A percentile compares a stretch with the other conserved stretches of the same genome.
phyloP scores from a whole-genome alignment of 1,140 invertebrate genomes.

The Listronotus bonariensis region DNA sequence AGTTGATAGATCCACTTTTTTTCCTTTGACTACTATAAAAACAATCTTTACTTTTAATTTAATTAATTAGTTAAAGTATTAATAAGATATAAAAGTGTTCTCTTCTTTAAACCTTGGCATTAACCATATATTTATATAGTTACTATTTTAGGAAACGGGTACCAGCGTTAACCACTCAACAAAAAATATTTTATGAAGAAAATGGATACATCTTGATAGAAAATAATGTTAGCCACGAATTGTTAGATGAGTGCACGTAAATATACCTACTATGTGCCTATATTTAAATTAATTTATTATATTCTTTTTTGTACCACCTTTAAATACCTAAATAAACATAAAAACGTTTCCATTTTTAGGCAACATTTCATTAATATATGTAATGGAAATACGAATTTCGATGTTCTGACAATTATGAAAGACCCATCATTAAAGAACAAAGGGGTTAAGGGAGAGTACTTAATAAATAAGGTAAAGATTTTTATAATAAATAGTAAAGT shows the following conservation, averaged over 20 bases:
- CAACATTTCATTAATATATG: slow-evolving; percentile 73
- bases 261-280: slow-evolving; percentile 40
- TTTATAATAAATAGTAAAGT: no score
- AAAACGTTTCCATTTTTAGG: no score
- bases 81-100: no score
- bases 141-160: background rate
- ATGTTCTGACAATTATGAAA: slow-evolving; percentile 71
- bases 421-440: slow-evolving; percentile 71
- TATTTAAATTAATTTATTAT: background rate
- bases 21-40: no score
- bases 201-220: slow-evolving; percentile 79
- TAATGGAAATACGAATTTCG: slow-evolving; percentile 59
- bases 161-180: slow-evolving; percentile 53
- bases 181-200: slow-evolving; percentile 76
- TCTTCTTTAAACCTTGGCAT: no score
- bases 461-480: slow-evolving; percentile 70
- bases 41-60: no score
- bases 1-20: no score
- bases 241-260: slow-evolving; percentile 67
- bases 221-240: slow-evolving; percentile 63
- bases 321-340: no score
- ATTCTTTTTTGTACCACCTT: background rate
- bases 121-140: no score
- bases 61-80: no score
- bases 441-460: slow-evolving; percentile 65